Evolutionary conservation across 2,113 vertebrate genomes (phyloP).

Genomic region (Dipodomys stephensi): DNA sequence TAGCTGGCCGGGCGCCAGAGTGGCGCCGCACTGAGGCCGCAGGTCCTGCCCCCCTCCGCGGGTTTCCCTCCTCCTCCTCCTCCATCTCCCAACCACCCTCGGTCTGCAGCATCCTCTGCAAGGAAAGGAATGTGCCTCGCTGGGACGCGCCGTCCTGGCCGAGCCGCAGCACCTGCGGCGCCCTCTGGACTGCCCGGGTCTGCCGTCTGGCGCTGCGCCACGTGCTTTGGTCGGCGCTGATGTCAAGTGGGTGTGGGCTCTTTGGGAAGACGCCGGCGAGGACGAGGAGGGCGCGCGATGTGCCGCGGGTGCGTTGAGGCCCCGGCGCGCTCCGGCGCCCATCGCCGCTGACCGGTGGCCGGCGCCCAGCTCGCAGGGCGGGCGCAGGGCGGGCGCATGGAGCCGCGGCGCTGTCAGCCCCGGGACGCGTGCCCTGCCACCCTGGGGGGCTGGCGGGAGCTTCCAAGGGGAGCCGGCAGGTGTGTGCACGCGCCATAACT

Average conservation of each 20-base stretch:
- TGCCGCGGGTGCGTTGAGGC: conserved; percentile 62
- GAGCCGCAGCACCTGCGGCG: conserved; percentile 19
- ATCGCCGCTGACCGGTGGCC: conserved; percentile 66
- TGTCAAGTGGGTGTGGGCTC: conserved; percentile 89
- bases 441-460: conserved; percentile 58
- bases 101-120: conserved; percentile 71
- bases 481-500: conserved; percentile 86
- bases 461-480: conserved; percentile 87
- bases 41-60: conserved; percentile 62
- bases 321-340: conserved; percentile 4
- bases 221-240: conserved; percentile 80
- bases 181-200: conserved; percentile 50
- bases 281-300: conserved; percentile 82
- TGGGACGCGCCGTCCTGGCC: conserved; percentile 49
- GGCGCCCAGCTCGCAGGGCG: not conserved
- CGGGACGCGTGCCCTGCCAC: conserved; percentile 52
- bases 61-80: conserved; percentile 41
- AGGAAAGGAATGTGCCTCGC: conserved; percentile 70
- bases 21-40: conserved; percentile 44
- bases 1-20: conserved; percentile 83
- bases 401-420: conserved; percentile 51
- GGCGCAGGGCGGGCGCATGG: conserved; percentile 56
- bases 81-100: conserved; percentile 44
- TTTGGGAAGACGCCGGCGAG: conserved; percentile 76
- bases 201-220: conserved; percentile 64